Base-by-base conservation (phyloP, 2,113 vertebrate species). In the Okapia johnstoni region DNA sequence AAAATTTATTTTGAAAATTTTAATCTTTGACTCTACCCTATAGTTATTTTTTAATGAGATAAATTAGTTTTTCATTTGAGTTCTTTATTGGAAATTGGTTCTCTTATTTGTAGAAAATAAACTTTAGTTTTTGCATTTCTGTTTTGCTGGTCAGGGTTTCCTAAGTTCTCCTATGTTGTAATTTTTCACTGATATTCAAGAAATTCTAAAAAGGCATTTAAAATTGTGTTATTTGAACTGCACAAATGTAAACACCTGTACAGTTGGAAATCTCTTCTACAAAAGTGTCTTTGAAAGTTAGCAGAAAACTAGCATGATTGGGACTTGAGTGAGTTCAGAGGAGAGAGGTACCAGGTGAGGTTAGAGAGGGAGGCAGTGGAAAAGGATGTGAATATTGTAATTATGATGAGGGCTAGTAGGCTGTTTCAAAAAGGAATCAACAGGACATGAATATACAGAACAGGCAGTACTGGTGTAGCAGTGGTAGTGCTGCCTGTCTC, bases 1-100 rank as follows among this genome's bases (percentile, higher is more conserved):
- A 60, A 93, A 93, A 93, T n/a, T 10, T 92, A n/a, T 84, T 86
- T 90, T 5, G 21, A 83, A 11, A 19, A 83, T 88, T 96, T 96
- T 94, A 77, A 85, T 40, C 23, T 95, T 81, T 92, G 23, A 90
- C 36, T 57, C 40, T 77, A 9, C 6, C 61, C 70, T 91, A 1
- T 63, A 33, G 61, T 52, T 21, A 50, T 91, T 94, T 89, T 73
- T 88, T n/a, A 93, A 7, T 88, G 80, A 90, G 55, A 55, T 63
- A 94, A 73, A 85, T 88, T 77, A 33, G 17, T 19, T 76, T 87
- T 46, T 86, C 4, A 46, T 36, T 87, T 80, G 23, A 70, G 4
- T 83, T 70, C 19, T 86, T 96, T 48, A 76, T 16, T 80, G 48
- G 87, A 96, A 79, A 79, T 63, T 55, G 6, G 21, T 36, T 23